Evolutionary conservation across 2,888 invertebrate genomes (phyloP).

Genomic region (Colostygia pectinataria): DNA sequence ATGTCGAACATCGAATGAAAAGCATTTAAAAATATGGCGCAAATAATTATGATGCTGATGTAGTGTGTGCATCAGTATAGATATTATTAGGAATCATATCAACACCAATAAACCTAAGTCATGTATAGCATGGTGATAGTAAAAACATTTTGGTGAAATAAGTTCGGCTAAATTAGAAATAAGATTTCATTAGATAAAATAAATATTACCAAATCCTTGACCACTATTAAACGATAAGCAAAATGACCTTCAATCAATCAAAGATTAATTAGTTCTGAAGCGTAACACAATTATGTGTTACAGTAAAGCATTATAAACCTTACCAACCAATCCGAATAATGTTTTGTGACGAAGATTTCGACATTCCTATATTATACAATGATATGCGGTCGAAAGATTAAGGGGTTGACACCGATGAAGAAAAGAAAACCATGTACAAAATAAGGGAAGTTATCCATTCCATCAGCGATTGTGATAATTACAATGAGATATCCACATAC

Average conservation of each 20-base stretch:
- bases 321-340: slow-evolving; percentile 31
- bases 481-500: slow-evolving; percentile 28
- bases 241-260: slow-evolving; percentile 28
- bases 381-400: slow-evolving; percentile 7
- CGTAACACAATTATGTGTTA: slow-evolving; percentile 47
- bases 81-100: slow-evolving; percentile 10
- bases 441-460: slow-evolving; percentile 25
- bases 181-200: slow-evolving; percentile 3
- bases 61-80: slow-evolving; percentile 26
- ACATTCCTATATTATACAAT: slow-evolving; percentile 48
- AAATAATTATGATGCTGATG: slow-evolving; percentile 25
- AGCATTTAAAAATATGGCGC: slow-evolving; percentile 27
- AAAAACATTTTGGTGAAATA: background rate
- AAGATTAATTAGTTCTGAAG: slow-evolving; percentile 61
- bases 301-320: slow-evolving; percentile 52
- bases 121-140: slow-evolving; percentile 3
- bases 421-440: slow-evolving; percentile 26
- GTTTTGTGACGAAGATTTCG: slow-evolving; percentile 13
- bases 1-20: slow-evolving; percentile 23
- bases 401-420: slow-evolving; percentile 19
- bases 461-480: slow-evolving; percentile 17
- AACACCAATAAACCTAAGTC: slow-evolving; percentile 11
- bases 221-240: slow-evolving; percentile 22
- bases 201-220: slow-evolving; percentile 27
- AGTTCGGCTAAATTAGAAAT: background rate